Conservation (phyloP, 1,140 invertebrate species). For the Ceratitis capitata region DNA sequence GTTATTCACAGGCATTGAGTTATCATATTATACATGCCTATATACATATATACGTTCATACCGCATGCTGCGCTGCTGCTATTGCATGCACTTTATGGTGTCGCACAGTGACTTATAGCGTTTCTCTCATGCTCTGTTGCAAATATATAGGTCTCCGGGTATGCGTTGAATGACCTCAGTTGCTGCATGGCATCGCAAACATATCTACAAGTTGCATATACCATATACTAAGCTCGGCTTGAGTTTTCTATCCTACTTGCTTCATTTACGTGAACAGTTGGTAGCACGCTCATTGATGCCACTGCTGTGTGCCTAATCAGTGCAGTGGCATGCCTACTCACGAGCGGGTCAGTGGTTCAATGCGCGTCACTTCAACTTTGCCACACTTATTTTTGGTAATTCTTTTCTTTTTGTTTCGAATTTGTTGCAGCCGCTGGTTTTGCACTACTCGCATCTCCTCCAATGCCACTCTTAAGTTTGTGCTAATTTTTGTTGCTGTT, state of each 20-base stretch:
- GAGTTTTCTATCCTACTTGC: neutral
- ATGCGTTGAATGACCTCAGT: neutral
- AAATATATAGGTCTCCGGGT: constrained; percentile 27
- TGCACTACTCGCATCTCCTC: too few species aligned
- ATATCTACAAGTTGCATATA: neutral
- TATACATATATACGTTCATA: neutral
- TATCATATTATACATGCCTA: neutral
- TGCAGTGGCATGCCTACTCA: constrained; percentile 45
- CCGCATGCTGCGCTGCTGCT: neutral
- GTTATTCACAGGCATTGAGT: neutral
- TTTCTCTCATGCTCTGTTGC: neutral
- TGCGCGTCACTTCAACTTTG: constrained; percentile 46
- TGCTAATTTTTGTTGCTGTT: neutral
- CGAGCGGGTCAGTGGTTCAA: constrained; percentile 63
- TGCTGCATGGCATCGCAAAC: neutral
- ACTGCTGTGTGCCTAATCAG: neutral
- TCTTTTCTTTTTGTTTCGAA: neutral
- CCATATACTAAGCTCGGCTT: too few species aligned
- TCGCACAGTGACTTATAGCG: neutral
- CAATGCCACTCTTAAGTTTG: neutral
- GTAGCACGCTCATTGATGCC: neutral
- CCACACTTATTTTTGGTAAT: neutral
- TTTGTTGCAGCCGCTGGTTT: neutral
- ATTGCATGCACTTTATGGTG: neutral
- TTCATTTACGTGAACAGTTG: neutral